Evolutionary conservation across 2,888 invertebrate genomes (phyloP), one percentile per base, ranked within the genome.

Genomic region (Psylliodes chrysocephalus): DNA sequence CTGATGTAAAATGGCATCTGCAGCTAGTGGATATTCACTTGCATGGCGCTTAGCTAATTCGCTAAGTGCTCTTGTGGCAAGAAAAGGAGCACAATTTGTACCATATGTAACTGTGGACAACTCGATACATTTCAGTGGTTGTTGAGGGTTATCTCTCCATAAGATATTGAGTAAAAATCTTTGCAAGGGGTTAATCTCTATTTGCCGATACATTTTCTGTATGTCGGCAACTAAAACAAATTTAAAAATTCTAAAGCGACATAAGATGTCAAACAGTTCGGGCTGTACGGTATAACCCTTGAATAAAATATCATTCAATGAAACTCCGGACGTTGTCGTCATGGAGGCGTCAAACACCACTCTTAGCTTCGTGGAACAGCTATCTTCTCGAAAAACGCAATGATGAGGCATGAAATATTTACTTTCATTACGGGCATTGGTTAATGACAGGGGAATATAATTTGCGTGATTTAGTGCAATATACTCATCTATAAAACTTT

Each of bases 11-110:
- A 62, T 33, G 6, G 18, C 46, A 6, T 44, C 7, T 12, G 35
- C 12, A 6, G 59, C 59, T 17, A 38, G 10, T 33, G 59, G 47
- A 51, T 8, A 49, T n/a, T n/a, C n/a, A n/a, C n/a, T n/a, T n/a
- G n/a, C n/a, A n/a, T n/a, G n/a, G n/a, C n/a, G n/a, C n/a, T n/a
- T n/a, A n/a, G n/a, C n/a, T n/a, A n/a, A n/a, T n/a, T n/a, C n/a
- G n/a, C n/a, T n/a, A n/a, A n/a, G n/a, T n/a, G n/a, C n/a, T n/a
- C n/a, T n/a, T n/a, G n/a, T n/a, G n/a, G n/a, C n/a, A n/a, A n/a
- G n/a, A n/a, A n/a, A 33, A 33, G 6, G n/a, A n/a, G n/a, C n/a
- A n/a, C n/a, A n/a, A n/a, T n/a, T n/a, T n/a, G n/a, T n/a, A n/a
- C n/a, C n/a, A n/a, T n/a, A n/a, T n/a, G n/a, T n/a, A n/a, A n/a